These are phyloP conservation scores for Oceanodroma tethys DNA, from an alignment of 2,113 vertebrate genomes.

Conservation along the genomic window DNA sequence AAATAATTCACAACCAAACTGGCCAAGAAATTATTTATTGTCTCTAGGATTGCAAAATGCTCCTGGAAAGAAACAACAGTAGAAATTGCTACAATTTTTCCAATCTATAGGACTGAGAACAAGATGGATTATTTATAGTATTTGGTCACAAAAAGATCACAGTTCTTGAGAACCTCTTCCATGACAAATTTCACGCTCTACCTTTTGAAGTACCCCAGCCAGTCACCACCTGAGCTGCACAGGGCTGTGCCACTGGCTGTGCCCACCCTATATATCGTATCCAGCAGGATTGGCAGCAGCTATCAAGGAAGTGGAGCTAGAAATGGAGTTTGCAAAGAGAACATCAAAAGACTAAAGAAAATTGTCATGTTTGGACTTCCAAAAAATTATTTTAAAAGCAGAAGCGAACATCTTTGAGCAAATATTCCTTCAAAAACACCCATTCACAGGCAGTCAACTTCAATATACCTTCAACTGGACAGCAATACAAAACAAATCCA, in stretches of 20 bases:
- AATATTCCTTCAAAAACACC: not conserved
- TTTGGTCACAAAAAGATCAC: not conserved
- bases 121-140: not conserved
- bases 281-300: not conserved
- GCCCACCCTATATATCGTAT: accelerated
- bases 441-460: not conserved
- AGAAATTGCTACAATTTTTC: conserved; percentile 16
- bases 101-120: not conserved
- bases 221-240: not conserved
- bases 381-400: not conserved
- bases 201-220: not conserved
- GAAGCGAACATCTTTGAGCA: not conserved
- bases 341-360: not conserved
- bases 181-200: not conserved
- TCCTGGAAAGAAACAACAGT: not conserved
- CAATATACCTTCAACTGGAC: not conserved
- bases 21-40: conserved; percentile 27
- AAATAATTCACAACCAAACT: conserved; percentile 44
- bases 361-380: not conserved
- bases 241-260: not conserved
- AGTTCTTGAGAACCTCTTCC: not conserved
- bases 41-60: not conserved
- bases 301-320: not conserved
- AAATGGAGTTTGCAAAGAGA: not conserved
- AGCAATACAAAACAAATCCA: not conserved